Evolutionary conservation across 1,140 invertebrate species (phyloP), one percentile per base, ranked within the genome.

Genomic region (Chrysomallon squamiferum): DNA sequence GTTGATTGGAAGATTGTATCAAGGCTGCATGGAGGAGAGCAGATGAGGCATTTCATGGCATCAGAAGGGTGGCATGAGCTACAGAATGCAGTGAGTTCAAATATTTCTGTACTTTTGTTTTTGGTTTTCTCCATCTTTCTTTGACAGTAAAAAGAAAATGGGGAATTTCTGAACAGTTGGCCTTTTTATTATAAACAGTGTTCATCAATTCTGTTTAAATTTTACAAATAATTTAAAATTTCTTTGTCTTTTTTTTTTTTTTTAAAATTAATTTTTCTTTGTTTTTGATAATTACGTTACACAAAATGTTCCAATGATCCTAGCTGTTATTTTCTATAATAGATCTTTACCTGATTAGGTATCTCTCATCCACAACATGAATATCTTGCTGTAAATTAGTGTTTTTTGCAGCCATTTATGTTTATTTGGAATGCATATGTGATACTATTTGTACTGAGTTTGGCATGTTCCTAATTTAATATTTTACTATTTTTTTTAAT

Each of bases 1-100:
- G 87, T 87, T 98, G 11, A 98, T 84, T 88, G 93, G 35, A 97
- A 97, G 87, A 94, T 96, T 74, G 80, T 88, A 56, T 90, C 90
- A 1, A 83, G 88, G 67, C 82, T 94, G 78, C 82, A 89, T 77
- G 90, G 91, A 2, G 91, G 91, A 4, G 89, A 92, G 77, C 84
- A 68, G 45, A 65, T 75, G 47, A 74, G 94, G 68, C 93, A 97
- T 80, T 96, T 98, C 81, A 86, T 89, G 52, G 92, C 92, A 52
- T 86, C 93, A 54, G 88, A 90, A 45, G 93, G 94, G 43, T 88
- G 94, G 72, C 91, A 91, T 62, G 89, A 90, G 62, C 84, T 96
- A 15, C 86, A 85, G 63, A 90, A 95, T 81, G 88, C 88, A 61
- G 86, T 89, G 70, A 92, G 92, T 87, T 49, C 25, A 27, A n/a